Evolutionary conservation across 2,797 vertebrate genomes (phyloP), one percentile per base, ranked within the genome.

Genomic region (Bucorvus abyssinicus): DNA sequence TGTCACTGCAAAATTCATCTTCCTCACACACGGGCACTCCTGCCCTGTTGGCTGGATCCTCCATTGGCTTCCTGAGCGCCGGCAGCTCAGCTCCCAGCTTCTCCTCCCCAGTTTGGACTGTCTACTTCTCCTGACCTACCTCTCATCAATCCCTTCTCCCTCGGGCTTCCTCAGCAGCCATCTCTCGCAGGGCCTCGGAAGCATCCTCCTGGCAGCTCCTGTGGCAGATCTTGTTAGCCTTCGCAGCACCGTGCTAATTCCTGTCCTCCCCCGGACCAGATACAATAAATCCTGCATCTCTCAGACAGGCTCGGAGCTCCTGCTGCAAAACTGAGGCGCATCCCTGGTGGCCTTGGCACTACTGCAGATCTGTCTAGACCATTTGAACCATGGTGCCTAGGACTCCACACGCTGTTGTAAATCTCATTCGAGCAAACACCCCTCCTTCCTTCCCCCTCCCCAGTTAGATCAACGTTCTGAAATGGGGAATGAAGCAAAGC

Each of bases 271-370:
- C 17, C 68, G 19, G 32, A 4, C 13, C 76, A 87, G 27, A 14
- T 22, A 26, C 16, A 44, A 71, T 63, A 59, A 91, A 87, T 71
- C 67, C 70, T 12, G 14, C 24, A 12, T 64, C 47, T 36, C 85
- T 6, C 26, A 30, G 69, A 74, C 8, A 9, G 57, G 80, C 74
- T 76, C 59, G 5, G 55, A 55, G 87, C 84, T 89, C 42, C 84
- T 82, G 50, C 52, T 84, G 22, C 47, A 89, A 80, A 57, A 64
- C 81, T 10, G 45, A 77, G 64, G 86, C 2, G 0, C 75, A 40
- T 74, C 85, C 68, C 81, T 0, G 34, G 93, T 85, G 81, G 93
- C 90, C 93, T 90, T 94, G 91, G 86, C 94, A 78, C 69, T 87
- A 12, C 86, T 71, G 45, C 19, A 1, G 20, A 42, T 94, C 80